These are phyloP conservation scores for Bicyclus anynana DNA, from an alignment of 1,140 invertebrate species.

Conservation along the genomic window DNA sequence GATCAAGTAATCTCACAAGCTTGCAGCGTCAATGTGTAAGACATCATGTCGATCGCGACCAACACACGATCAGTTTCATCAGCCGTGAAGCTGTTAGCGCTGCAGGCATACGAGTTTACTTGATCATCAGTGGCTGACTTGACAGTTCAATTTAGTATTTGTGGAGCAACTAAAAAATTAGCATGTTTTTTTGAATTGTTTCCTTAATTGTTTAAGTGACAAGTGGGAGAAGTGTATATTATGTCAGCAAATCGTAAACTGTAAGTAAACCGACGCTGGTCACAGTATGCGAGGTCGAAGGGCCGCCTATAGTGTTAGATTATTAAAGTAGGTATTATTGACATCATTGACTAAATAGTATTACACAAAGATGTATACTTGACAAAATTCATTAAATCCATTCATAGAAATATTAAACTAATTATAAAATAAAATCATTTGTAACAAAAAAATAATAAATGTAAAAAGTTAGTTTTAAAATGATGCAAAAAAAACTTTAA, in stretches of 20 bases:
- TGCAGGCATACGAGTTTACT: too few relatives aligned
- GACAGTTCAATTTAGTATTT: too few relatives aligned
- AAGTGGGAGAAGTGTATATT: background rate
- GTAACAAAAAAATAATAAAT: background rate
- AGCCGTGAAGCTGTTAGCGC: too few relatives aligned
- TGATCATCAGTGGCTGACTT: too few relatives aligned
- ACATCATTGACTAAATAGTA: slow-evolving; percentile 19
- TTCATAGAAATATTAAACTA: background rate
- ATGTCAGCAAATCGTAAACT: slow-evolving; percentile 18
- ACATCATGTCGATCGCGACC: too few relatives aligned
- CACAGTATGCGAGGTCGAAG: slow-evolving; percentile 51
- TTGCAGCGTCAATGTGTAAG: too few relatives aligned
- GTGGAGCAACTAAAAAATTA: too few relatives aligned
- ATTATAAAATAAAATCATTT: background rate
- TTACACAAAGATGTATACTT: slow-evolving; percentile 20
- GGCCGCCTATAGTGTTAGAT: slow-evolving; percentile 69
- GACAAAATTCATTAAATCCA: slow-evolving; percentile 10
- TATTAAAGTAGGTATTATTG: slow-evolving; percentile 33
- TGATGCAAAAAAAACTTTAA: background rate
- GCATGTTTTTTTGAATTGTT: too few relatives aligned
- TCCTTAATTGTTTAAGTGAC: too few relatives aligned
- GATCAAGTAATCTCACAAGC: too few relatives aligned
- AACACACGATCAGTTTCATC: too few relatives aligned
- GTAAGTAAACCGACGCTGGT: slow-evolving; percentile 57
- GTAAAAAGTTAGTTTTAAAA: background rate